Percentiles rank a stretch among this genome's conserved stretches.
phyloP scores from a whole-genome alignment of 2,113 vertebrate genomes.

The Pogonocichla stellata region DNA sequence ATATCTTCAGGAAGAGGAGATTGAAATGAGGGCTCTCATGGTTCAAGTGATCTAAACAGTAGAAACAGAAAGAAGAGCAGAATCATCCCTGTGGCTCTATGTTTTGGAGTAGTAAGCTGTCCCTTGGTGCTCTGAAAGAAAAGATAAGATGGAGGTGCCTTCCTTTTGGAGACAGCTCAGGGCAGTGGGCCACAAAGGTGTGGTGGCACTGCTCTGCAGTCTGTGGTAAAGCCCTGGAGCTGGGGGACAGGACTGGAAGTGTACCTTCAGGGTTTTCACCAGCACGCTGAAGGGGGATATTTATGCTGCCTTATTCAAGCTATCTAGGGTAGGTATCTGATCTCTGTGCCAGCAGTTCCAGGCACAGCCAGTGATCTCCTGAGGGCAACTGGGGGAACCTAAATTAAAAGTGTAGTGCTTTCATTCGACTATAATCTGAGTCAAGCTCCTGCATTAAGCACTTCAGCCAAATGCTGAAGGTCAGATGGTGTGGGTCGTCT shows the following conservation, averaged over 20 bases:
- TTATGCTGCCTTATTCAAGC: background rate
- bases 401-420: background rate
- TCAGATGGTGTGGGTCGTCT: fast-evolving
- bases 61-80: background rate
- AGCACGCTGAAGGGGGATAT: fast-evolving
- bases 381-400: background rate
- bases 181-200: too few species aligned
- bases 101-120: background rate
- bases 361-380: background rate
- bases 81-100: background rate
- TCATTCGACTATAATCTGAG: fast-evolving
- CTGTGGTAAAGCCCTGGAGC: fast-evolving
- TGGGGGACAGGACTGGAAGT: background rate
- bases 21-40: background rate
- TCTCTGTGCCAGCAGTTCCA: background rate
- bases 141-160: background rate
- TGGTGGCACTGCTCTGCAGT: background rate
- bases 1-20: background rate
- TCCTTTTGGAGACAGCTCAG: background rate
- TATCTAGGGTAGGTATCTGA: background rate
- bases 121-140: background rate
- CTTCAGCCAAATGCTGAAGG: background rate
- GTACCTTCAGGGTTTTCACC: background rate
- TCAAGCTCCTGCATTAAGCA: background rate
- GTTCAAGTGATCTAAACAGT: background rate